A percentile compares a stretch with the other conserved stretches of the same genome.
Conservation (phyloP, 2,113 vertebrate species). For the Brienomyrus brachyistius region DNA sequence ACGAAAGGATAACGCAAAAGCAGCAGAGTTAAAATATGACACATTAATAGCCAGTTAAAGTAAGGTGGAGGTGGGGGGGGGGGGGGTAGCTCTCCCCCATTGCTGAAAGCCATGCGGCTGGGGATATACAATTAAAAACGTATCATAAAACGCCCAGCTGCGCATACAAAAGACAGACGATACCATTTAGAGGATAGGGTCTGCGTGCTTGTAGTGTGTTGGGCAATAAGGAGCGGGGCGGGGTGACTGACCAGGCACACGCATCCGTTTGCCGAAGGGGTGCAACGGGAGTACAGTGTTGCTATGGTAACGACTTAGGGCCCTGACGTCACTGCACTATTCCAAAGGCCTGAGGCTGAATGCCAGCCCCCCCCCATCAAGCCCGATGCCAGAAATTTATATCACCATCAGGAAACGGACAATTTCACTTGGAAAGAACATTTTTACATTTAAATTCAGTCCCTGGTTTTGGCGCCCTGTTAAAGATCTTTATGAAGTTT, state of each 20-base stretch:
- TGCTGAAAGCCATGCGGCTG: neutral
- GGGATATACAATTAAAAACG: neutral
- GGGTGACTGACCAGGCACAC: neutral
- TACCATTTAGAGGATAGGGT: neutral
- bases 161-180: neutral
- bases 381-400: neutral
- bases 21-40: neutral
- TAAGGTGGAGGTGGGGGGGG: neutral
- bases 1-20: neutral
- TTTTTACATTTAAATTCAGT: neutral
- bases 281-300: neutral
- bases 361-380: neutral
- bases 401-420: neutral
- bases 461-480: neutral
- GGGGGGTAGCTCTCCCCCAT: neutral
- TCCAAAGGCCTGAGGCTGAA: neutral
- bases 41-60: neutral
- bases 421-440: neutral
- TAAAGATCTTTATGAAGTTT: slow-evolving; percentile 2
- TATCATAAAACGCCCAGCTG: neutral
- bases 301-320: neutral
- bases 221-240: neutral
- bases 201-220: neutral
- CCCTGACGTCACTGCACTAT: neutral
- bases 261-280: neutral